phyloP scores from a whole-genome alignment of 1,140 invertebrate species.

The Mercenaria mercenaria region DNA sequence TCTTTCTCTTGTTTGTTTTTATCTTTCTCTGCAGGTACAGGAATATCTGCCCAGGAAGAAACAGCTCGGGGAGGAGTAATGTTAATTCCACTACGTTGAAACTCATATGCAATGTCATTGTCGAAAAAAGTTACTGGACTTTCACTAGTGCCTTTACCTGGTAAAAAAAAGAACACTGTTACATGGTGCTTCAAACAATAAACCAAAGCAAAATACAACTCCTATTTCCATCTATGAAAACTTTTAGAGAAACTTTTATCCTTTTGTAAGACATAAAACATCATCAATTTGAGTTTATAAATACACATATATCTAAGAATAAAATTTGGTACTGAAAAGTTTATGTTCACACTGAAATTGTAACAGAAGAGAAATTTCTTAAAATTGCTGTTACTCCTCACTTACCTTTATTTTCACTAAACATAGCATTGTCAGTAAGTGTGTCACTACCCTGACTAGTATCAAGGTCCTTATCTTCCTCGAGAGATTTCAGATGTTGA shows the following conservation, averaged over 20 bases:
- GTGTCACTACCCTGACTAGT: slow-evolving; percentile 71
- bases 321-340: no score
- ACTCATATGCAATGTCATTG: slow-evolving; percentile 58
- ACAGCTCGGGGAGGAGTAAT: slow-evolving; percentile 7
- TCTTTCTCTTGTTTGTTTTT: slow-evolving; percentile 41
- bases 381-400: no score
- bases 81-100: slow-evolving; percentile 34
- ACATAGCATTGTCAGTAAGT: slow-evolving; percentile 16
- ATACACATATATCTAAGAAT: no score
- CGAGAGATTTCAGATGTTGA: slow-evolving; percentile 70
- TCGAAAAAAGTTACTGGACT: slow-evolving; percentile 37
- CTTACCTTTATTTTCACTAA: slow-evolving; percentile 51
- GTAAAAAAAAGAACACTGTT: neutral
- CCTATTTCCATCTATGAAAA: no score
- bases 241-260: no score
- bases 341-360: no score
- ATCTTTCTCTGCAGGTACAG: slow-evolving; percentile 34
- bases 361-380: no score
- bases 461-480: slow-evolving; percentile 79
- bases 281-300: no score
- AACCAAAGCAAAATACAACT: no score
- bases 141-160: neutral
- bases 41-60: slow-evolving; percentile 47
- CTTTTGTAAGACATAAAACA: no score
- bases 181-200: no score